Base-by-base conservation (phyloP, 2,888 invertebrate genomes). In the Tipula helvola region DNA sequence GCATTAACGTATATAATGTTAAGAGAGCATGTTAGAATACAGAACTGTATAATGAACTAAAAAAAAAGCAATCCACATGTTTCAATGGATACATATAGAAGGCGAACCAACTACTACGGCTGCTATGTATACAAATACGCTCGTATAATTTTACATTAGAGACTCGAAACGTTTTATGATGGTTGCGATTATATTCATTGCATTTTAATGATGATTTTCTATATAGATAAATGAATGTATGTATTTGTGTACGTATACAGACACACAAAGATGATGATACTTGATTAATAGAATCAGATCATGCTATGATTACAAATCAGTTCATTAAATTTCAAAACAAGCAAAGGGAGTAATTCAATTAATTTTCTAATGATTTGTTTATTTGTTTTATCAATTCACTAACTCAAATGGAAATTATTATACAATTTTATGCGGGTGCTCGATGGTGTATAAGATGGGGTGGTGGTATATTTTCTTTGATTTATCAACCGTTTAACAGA, bases 121-220 rank as follows among this genome's bases (percentile, higher is more conserved):
- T 1, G 28, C 28, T 28, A 28, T 28, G 28, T 71, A 71, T 71
- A 71, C 4, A 71, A 5, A 52, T 12, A n/a, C 44, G 71, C 28
- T 71, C 28, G 28, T 71, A 71, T 71, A 71, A 71, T 71, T 71
- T 71, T 71, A 71, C 71, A 71, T 71, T 71, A 71, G 71, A 71
- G 71, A 71, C 71, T 71, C 71, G 71, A 71, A 71, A 71, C 71
- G 71, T 71, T 71, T 71, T 71, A 71, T 71, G 71, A 71, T 71
- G n/a, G 71, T 71, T 71, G 71, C 28, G 71, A 71, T 71, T 71
- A 71, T 71, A 71, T 71, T 71, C 71, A 71, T 71, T 71, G 71
- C 71, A 71, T 28, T 71, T 71, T 71, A 71, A 71, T 71, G 71
- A 28, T 71, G 71, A 28, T 71, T 71, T 71, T 16, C n/a, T 52